Base-by-base conservation (phyloP, 2,888 invertebrate genomes). In the Acronicta leporina region DNA sequence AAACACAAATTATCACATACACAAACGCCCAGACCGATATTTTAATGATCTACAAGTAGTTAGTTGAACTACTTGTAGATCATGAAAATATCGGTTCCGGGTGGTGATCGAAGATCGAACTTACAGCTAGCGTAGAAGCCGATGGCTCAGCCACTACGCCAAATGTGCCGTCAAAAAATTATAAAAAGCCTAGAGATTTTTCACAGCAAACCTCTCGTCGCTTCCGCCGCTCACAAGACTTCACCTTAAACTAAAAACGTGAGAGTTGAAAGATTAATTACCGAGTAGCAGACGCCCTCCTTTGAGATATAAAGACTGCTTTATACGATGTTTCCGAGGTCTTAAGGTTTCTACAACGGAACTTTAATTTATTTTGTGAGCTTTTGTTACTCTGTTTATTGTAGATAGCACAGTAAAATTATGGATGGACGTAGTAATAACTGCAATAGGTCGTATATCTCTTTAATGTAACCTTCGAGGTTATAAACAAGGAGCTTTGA, bases 201-300 rank as follows among this genome's bases (percentile, higher is more conserved):
- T n/a, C 9, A 30, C 9, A 14, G 14, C 45, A 14, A 44, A 14
- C 41, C 35, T 14, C 53, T 41, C 8, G 10, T 14, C 55, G 67
- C 60, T 47, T 7, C 20, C 41, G 8, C 64, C 35, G 1, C 0
- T n/a, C 9, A 14, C 13, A 46, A 46, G 14, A 5, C 44, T 27
- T 25, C 41, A 51, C 61, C 57, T 68, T 47, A 42, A 47, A 60
- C 59, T 63, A 64, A 68, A 73, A 71, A 77, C 69, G 68, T 73
- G 68, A 75, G 75, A 78, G 76, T 79, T 81, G 78, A 79, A 77
- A 80, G 80, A 82, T 80, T 83, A 83, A 83, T 83, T 83, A 79
- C 83, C 71, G 67, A 60, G 68, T 63, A 67, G 72, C 73, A 75
- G 71, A 73, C 63, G 62, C 27, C 72, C 27, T 73, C 73, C 80